phyloP scores from a whole-genome alignment of 2,797 vertebrate genomes.

The Remorina albescens region DNA sequence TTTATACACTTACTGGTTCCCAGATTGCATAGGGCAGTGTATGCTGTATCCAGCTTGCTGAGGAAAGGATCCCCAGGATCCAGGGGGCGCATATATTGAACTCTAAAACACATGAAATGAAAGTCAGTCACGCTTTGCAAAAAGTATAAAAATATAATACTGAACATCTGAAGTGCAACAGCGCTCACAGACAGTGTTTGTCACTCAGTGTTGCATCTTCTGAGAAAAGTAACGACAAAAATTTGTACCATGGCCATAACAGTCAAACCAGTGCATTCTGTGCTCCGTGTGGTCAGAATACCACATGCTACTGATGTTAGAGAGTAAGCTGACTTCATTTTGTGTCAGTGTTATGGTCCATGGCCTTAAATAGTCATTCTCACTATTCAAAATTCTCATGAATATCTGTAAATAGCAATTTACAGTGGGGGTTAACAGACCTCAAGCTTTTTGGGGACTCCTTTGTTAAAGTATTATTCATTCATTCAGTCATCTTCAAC shows the following conservation, averaged over 20 bases:
- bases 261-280: not conserved
- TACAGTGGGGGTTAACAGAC: not conserved
- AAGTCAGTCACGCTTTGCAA: not conserved
- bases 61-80: slow-evolving; percentile 79
- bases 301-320: slow-evolving; percentile 7
- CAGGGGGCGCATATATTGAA: slow-evolving; percentile 76
- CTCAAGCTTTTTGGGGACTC: too few relatives aligned
- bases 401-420: not conserved
- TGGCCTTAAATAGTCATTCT: too few relatives aligned
- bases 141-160: not conserved
- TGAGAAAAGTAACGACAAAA: not conserved
- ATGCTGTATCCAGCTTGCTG: slow-evolving; percentile 81
- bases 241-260: not conserved
- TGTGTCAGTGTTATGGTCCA: not conserved
- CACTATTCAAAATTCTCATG: slow-evolving; percentile 32
- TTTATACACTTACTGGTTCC: slow-evolving; percentile 84
- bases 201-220: not conserved
- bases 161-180: not conserved
- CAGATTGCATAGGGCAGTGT: slow-evolving; percentile 85
- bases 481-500: too few relatives aligned
- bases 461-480: too few relatives aligned
- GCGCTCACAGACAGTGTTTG: not conserved
- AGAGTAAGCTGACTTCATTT: not conserved
- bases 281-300: not conserved
- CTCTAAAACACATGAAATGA: slow-evolving; percentile 73